Conservation (phyloP, 1,140 invertebrate species). For the Pemphigus obesinymphae region DNA sequence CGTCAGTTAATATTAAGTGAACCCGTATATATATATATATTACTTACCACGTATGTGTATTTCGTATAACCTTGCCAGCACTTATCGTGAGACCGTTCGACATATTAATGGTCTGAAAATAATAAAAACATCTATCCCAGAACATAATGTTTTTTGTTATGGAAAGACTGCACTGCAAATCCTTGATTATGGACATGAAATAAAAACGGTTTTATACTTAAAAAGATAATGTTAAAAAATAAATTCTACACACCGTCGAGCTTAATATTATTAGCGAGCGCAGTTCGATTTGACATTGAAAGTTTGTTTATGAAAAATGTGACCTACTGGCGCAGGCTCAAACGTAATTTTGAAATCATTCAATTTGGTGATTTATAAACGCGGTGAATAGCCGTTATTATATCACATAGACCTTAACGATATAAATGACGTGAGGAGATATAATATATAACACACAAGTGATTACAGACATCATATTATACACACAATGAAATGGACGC, state of each 20-base stretch:
- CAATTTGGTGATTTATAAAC: not conserved
- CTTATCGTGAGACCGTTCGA: constrained; percentile 13
- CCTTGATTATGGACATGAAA: constrained; percentile 14
- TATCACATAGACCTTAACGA: not conserved
- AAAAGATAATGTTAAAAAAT: not conserved
- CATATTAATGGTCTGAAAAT: not conserved
- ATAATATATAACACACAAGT: not conserved
- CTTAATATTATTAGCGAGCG: not conserved
- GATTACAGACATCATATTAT: not conserved
- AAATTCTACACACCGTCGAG: not conserved
- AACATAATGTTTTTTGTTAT: not conserved
- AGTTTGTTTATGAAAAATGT: not conserved
- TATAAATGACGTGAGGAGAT: not conserved
- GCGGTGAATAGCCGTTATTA: not conserved
- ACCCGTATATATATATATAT: not conserved
- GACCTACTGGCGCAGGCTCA: not conserved
- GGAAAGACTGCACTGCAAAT: constrained; percentile 19
- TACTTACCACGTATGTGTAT: no score
- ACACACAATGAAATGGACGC: not conserved
- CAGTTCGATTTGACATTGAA: not conserved
- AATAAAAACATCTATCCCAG: not conserved
- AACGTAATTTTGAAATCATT: constrained; percentile 2
- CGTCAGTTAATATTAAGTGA: constrained; percentile 5
- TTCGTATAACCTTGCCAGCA: not conserved
- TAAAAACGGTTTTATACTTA: not conserved